Base-by-base conservation (phyloP, 2,113 vertebrate species). In the Beaufortia kweichowensis region DNA sequence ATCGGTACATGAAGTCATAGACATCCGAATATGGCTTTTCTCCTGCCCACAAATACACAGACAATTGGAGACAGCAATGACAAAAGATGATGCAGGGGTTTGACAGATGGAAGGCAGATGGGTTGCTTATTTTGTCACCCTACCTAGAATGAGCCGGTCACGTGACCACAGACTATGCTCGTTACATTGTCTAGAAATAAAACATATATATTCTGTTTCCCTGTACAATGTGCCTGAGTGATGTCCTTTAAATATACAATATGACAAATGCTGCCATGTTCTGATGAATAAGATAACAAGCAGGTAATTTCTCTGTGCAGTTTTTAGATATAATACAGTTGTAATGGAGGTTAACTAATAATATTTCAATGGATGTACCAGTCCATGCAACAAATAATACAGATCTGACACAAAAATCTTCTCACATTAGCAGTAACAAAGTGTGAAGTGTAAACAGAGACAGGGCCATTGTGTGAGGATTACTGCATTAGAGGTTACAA, bases 221-320 rank as follows among this genome's bases (percentile, higher is more conserved):
- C 56, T 77, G 62, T 67, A 88, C 86, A 89, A 84, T 87, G 86
- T 90, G 82, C 85, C 86, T 83, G 86, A 86, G 88, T 90, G 88
- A 91, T 90, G 84, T 87, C 81, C 84, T 91, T 90, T 90, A 92
- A 90, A 87, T 89, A 88, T 89, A 87, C 86, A 87, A 86, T n/a
- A n/a, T n/a, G n/a, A n/a, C 88, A 90, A 90, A 90, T 89, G 87
- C 83, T 86, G 88, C 84, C 84, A 82, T 53, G 28, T 82, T 84
- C 84, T 80, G 86, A 91, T 92, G 88, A 90, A 88, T 86, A 85
- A 88, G 88, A 92, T 90, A 91, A 81, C 86, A 84, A 79, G 83
- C 82, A 88, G 86, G 85, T 87, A 91, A 90, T 92, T 75, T 79
- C 69, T 65, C 79, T 24, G 3, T 57, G 63, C 77, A 53, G 29